Conservation (phyloP, 2,888 invertebrate species). For the Lasioglossum zephyrum region DNA sequence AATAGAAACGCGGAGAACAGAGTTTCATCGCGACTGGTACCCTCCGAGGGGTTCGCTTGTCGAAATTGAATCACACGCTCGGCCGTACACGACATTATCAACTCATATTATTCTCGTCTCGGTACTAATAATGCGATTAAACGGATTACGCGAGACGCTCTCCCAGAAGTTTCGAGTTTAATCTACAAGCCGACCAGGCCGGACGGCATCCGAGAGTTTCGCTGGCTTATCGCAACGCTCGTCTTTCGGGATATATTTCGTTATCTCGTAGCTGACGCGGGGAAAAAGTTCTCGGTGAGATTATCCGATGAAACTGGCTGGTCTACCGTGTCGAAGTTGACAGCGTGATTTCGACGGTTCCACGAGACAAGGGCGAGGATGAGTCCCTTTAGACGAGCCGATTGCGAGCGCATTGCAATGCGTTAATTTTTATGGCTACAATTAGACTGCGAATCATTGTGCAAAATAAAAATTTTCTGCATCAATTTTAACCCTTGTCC, state of each 20-base stretch:
- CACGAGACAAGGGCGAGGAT: background rate
- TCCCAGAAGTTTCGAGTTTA: conserved; percentile 23
- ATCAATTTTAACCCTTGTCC: too few species aligned
- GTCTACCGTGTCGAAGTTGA: background rate
- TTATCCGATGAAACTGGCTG: conserved; percentile 36
- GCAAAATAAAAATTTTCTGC: too few species aligned
- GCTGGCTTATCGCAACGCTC: conserved; percentile 22
- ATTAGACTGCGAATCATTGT: too few species aligned
- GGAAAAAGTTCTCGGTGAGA: conserved; percentile 32
- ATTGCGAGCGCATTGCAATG: background rate
- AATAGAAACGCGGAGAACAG: conserved; percentile 1
- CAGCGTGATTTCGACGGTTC: background rate
- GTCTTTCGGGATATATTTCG: conserved; percentile 21
- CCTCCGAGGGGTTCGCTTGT: background rate
- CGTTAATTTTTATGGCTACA: too few species aligned
- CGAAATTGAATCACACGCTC: conserved; percentile 16
- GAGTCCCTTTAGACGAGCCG: conserved; percentile 13
- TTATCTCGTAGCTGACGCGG: conserved; percentile 27
- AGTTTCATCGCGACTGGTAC: background rate
- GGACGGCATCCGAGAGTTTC: background rate
- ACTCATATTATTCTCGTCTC: conserved; percentile 17
- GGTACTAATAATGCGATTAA: conserved; percentile 38
- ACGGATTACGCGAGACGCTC: conserved; percentile 2
- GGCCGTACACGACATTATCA: conserved; percentile 10
- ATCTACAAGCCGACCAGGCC: conserved; percentile 6